Evolutionary conservation across 2,888 invertebrate species (phyloP), one percentile per base, ranked within the genome.

Genomic region (Cataglyphis albicans): DNA sequence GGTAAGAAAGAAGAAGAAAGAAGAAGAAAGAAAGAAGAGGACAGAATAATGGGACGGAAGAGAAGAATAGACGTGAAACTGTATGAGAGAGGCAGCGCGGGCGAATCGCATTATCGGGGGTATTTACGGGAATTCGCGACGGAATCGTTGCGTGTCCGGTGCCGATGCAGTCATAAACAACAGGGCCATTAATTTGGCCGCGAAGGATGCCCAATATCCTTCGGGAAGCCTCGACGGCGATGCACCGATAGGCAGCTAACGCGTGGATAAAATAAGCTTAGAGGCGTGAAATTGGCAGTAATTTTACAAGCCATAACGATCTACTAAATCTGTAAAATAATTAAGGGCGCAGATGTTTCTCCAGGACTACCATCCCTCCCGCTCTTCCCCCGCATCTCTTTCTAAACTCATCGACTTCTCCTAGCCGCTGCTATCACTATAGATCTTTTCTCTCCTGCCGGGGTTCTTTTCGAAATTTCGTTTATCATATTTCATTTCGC

Each of bases 301-400:
- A 94, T 94, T 94, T 94, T 94, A 94, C 94, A 94, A 94, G 94
- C 94, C 94, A 94, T 94, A 94, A 94, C 94, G 94, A 94, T 94
- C 94, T 93, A 94, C 94, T 94, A 94, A 94, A 94, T 94, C 94
- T 92, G 94, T 93, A 93, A 94, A 94, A 94, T 94, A 94, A 94
- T 94, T 94, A 94, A 94, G 93, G 94, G 91, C 93, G 93, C 94
- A 94, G 94, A 94, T 94, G 94, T 93, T 93, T 84, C 88, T 84
- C 32, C 64, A 57, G 67, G 57, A 76, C 68, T 75, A 82, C 82
- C 84, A 75, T 15, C 63, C 29, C 41, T 48, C 72, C 70, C 44
- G 21, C 41, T n/a, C 57, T 61, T 25, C 67, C 29, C 15, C 57
- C 9, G 4, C 5, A 6, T 1, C n/a, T 32, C 32, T n/a, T 10